A percentile compares a stretch with the other conserved stretches of the same genome.
Evolutionary conservation across 2,888 invertebrate species (phyloP).

Genomic region (Pyrgus malvae): DNA sequence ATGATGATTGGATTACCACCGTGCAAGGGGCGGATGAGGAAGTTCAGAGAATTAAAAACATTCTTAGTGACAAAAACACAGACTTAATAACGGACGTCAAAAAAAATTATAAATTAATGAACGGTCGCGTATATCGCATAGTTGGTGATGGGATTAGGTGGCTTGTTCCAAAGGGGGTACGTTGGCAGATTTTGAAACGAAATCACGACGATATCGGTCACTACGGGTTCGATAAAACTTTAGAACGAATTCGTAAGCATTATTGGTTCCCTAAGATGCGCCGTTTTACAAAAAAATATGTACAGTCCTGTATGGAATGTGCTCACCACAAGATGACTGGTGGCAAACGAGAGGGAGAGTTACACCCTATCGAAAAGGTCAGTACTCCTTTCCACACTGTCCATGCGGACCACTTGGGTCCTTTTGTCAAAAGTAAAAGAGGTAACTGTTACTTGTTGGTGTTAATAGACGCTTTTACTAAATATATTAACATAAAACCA

Average conservation of each 20-base stretch:
- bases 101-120: constrained; percentile 34
- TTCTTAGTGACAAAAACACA: not conserved
- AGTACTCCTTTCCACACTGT: constrained; percentile 36
- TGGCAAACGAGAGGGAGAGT: constrained; percentile 29
- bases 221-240: constrained; percentile 33
- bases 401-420: constrained; percentile 25
- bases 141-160: constrained; percentile 28
- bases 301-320: constrained; percentile 32
- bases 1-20: constrained; percentile 7
- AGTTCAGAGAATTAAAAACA: not conserved
- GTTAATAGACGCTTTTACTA: constrained; percentile 32
- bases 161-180: constrained; percentile 35
- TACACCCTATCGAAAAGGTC: constrained; percentile 36
- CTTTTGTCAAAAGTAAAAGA: constrained; percentile 29
- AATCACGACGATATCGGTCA: constrained; percentile 39
- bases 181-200: constrained; percentile 35
- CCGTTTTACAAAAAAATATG: constrained; percentile 33
- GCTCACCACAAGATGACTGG: constrained; percentile 31
- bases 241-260: constrained; percentile 27
- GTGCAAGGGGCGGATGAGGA: constrained; percentile 6
- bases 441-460: constrained; percentile 33
- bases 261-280: constrained; percentile 39
- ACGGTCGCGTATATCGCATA: constrained; percentile 27
- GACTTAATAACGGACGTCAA: constrained; percentile 18
- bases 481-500: constrained; percentile 30